Evolutionary conservation across 2,113 vertebrate genomes (phyloP).

Genomic region (Dromaius novaehollandiae): DNA sequence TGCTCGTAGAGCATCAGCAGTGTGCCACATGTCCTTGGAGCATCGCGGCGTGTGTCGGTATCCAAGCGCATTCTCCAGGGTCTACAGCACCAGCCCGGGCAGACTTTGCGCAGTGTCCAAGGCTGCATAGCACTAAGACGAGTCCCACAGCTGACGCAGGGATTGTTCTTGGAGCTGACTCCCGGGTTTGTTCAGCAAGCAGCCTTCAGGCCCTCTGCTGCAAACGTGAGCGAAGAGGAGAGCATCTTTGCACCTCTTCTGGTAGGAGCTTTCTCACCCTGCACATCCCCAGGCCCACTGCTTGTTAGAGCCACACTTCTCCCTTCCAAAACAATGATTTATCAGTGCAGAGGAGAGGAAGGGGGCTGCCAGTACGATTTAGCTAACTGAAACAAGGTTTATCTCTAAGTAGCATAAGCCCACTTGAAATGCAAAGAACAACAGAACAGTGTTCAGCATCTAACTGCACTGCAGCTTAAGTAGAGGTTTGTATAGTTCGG

Average conservation of each 20-base stretch:
- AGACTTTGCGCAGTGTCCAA: rapidly evolving
- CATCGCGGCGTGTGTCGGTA: rapidly evolving
- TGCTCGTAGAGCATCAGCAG: neutral
- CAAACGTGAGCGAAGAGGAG: rapidly evolving
- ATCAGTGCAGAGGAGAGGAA: neutral
- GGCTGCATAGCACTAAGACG: neutral
- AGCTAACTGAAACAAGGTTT: neutral
- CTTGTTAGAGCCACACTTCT: neutral
- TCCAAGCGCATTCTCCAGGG: neutral
- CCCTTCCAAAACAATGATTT: neutral
- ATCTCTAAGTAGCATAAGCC: neutral
- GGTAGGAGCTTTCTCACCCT: neutral
- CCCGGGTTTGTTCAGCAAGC: neutral
- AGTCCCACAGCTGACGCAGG: neutral
- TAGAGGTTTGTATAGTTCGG: neutral
- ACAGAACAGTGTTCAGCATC: neutral
- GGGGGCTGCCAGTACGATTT: neutral
- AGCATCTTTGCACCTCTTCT: neutral
- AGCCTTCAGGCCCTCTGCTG: neutral
- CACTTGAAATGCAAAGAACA: neutral
- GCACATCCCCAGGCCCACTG: neutral
- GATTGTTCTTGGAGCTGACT: neutral
- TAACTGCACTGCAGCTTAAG: neutral
- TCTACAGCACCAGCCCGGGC: neutral
- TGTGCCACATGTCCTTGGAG: rapidly evolving